phyloP scores from a whole-genome alignment of 2,888 invertebrate species.

The Eupithecia insigniata region DNA sequence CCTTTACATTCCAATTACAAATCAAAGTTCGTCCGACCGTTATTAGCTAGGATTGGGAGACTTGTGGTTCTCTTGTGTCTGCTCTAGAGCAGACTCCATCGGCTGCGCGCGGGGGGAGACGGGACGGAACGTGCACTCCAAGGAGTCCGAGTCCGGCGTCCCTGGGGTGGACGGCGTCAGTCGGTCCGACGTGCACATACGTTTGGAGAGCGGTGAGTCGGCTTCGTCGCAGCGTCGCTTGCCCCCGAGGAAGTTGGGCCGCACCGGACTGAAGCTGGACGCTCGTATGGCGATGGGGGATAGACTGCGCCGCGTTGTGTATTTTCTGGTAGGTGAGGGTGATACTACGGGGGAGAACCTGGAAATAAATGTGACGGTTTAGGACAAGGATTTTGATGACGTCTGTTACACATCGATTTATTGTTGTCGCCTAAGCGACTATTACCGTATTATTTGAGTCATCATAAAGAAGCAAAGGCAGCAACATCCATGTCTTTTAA shows the following conservation, averaged over 20 bases:
- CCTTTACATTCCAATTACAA: conserved; percentile 44
- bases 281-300: conserved; percentile 94
- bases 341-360: conserved; percentile 86
- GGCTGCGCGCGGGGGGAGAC: conserved; percentile 75
- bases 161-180: conserved; percentile 74
- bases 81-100: conserved; percentile 59
- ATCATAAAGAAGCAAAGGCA: too few relatives aligned
- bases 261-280: conserved; percentile 87
- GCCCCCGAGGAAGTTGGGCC: conserved; percentile 79
- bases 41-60: conserved; percentile 77
- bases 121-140: conserved; percentile 80
- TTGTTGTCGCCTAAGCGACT: neutral
- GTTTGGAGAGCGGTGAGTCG: conserved; percentile 76
- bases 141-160: conserved; percentile 77
- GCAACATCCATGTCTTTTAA: too few relatives aligned
- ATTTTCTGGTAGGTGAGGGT: conserved; percentile 94
- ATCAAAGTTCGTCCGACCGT: conserved; percentile 43
- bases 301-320: conserved; percentile 92
- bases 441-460: too few relatives aligned
- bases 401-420: neutral
- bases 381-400: too few relatives aligned
- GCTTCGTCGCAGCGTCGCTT: conserved; percentile 87
- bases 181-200: conserved; percentile 69
- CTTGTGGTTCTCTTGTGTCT: conserved; percentile 63
- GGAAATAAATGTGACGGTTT: conserved; percentile 30